phyloP scores from a whole-genome alignment of 1,140 invertebrate genomes.

The Drosophila tropicalis region DNA sequence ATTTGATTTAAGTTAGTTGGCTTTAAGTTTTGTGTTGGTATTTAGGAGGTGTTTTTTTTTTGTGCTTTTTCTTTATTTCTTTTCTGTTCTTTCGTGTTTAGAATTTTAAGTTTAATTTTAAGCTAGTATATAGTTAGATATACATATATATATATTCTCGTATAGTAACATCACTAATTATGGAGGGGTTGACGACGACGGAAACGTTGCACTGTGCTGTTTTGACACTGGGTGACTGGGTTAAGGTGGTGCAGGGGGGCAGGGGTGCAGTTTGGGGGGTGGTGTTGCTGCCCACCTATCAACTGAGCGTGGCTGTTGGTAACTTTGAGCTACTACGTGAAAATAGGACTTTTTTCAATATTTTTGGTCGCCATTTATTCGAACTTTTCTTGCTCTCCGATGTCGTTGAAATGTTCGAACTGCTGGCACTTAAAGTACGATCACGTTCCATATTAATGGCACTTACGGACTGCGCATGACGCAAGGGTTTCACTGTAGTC shows the following conservation, averaged over 20 bases:
- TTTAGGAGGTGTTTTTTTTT: neutral
- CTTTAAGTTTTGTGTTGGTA: constrained; percentile 40
- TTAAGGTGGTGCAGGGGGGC: neutral
- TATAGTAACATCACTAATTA: constrained; percentile 55
- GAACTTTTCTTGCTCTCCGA: constrained; percentile 75
- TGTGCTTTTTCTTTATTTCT: neutral
- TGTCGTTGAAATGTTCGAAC: constrained; percentile 69
- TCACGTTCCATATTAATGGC: constrained; percentile 64
- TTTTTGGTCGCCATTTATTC: constrained; percentile 60
- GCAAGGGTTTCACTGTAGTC: constrained; percentile 40
- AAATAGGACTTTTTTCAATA: constrained; percentile 66
- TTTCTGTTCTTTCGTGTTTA: neutral
- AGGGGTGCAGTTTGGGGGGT: constrained; percentile 20
- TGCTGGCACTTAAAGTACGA: constrained; percentile 55
- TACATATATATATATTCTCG: constrained; percentile 15
- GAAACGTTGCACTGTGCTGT: constrained; percentile 15
- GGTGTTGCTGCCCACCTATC: neutral
- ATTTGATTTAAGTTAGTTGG: constrained; percentile 69
- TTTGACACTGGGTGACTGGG: constrained; percentile 13
- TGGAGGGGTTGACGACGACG: constrained; percentile 51
- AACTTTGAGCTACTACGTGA: constrained; percentile 69
- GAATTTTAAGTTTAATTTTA: constrained; percentile 32
- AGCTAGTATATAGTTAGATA: constrained; percentile 37
- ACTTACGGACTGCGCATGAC: constrained; percentile 62
- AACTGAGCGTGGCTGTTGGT: constrained; percentile 54